Conservation (phyloP, 2,888 invertebrate genomes). For the Entomobrya multifasciata region DNA sequence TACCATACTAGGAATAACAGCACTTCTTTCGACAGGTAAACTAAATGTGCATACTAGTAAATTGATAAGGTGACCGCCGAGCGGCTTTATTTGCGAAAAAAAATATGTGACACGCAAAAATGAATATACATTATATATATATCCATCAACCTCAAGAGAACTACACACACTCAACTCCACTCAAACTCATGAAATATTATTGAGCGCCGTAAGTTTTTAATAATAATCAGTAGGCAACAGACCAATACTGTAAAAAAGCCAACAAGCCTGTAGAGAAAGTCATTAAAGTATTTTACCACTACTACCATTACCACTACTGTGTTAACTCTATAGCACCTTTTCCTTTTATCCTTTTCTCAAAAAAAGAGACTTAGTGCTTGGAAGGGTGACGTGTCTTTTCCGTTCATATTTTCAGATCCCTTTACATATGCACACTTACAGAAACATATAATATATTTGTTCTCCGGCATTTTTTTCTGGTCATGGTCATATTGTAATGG, state of each 20-base stretch:
- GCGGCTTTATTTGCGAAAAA: background rate
- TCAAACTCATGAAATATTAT: conserved; percentile 2
- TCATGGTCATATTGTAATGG: too few relatives aligned
- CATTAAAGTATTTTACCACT: conserved; percentile 44
- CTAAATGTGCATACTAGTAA: background rate
- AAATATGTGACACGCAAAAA: conserved; percentile 42
- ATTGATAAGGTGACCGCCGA: conserved; percentile 33
- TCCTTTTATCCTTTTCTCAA: background rate
- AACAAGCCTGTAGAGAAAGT: conserved; percentile 42
- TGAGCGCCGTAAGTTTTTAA: conserved; percentile 61
- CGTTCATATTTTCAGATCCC: background rate
- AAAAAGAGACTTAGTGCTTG: background rate
- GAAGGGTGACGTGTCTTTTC: too few relatives aligned
- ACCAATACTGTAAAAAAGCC: conserved; percentile 40
- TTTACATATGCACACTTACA: too few relatives aligned
- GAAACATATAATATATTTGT: too few relatives aligned
- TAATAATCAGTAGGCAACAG: conserved; percentile 46
- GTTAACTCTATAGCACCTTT: conserved; percentile 32
- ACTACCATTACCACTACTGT: background rate
- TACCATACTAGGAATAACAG: background rate
- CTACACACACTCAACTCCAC: too few relatives aligned
- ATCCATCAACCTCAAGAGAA: too few relatives aligned
- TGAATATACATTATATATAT: too few relatives aligned
- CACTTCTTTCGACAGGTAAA: too few relatives aligned
- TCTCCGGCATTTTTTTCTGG: too few relatives aligned